Conservation (phyloP, 1,140 invertebrate genomes). For the Halesus radiatus region DNA sequence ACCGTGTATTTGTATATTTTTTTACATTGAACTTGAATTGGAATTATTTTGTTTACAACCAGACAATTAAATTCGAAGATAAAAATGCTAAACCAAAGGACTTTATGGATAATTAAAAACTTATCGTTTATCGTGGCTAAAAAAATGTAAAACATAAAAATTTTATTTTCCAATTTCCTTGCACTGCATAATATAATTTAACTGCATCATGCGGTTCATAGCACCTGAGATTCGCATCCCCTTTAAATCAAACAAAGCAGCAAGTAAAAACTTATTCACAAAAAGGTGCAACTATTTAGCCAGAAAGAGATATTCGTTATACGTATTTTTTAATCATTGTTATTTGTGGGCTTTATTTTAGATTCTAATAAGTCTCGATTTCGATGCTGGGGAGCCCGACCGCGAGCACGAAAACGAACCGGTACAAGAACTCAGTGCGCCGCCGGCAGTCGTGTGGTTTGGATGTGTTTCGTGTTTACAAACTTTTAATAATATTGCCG, state of each 20-base stretch:
- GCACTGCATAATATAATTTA: background rate
- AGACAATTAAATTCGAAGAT: background rate
- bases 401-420: conserved; percentile 22
- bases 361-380: background rate
- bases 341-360: background rate
- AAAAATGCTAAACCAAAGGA: background rate
- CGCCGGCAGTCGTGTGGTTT: background rate
- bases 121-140: too few relatives aligned
- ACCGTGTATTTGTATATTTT: too few relatives aligned
- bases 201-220: conserved; percentile 39
- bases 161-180: conserved; percentile 2
- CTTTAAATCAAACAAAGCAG: background rate
- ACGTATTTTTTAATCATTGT: too few relatives aligned
- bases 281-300: background rate
- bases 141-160: too few relatives aligned
- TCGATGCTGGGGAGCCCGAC: background rate
- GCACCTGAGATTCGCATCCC: conserved; percentile 32
- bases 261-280: background rate
- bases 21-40: too few relatives aligned
- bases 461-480: background rate
- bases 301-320: too few relatives aligned
- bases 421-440: conserved; percentile 37
- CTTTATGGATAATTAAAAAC: too few relatives aligned
- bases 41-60: background rate
- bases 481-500: background rate